Evolutionary conservation across 2,888 invertebrate species (phyloP).

Genomic region (Euzophera pinguis): DNA sequence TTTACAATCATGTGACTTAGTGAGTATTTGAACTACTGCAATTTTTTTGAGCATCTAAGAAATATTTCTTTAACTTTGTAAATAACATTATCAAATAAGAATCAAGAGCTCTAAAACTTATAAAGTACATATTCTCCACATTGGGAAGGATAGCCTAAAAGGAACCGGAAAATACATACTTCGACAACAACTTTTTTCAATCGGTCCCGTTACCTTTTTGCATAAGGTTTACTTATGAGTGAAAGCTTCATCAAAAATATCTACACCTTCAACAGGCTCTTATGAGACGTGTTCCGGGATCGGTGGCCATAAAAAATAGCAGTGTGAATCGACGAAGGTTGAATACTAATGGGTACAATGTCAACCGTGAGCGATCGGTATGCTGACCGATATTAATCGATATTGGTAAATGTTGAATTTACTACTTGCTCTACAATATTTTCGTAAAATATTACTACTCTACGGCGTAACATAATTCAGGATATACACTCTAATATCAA

Average conservation of each 20-base stretch:
- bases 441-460: too few species aligned
- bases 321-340: background rate
- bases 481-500: too few species aligned
- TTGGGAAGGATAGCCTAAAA: too few species aligned
- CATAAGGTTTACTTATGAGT: conserved; percentile 1
- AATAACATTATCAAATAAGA: too few species aligned
- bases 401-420: background rate
- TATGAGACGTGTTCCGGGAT: conserved; percentile 4
- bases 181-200: background rate
- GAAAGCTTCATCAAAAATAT: conserved; percentile 15
- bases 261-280: conserved; percentile 7
- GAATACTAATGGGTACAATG: conserved; percentile 12
- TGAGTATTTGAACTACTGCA: too few species aligned
- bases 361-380: conserved; percentile 11
- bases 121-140: too few species aligned
- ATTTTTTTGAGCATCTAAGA: too few species aligned
- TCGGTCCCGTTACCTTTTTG: conserved; percentile 1
- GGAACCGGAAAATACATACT: background rate
- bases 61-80: too few species aligned
- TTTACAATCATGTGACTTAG: too few species aligned
- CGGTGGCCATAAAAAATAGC: conserved; percentile 6
- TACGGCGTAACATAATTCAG: too few species aligned
- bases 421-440: too few species aligned
- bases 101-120: too few species aligned
- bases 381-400: background rate